Conservation (phyloP, 2,797 vertebrate species). For the Adelosebastes latens region DNA sequence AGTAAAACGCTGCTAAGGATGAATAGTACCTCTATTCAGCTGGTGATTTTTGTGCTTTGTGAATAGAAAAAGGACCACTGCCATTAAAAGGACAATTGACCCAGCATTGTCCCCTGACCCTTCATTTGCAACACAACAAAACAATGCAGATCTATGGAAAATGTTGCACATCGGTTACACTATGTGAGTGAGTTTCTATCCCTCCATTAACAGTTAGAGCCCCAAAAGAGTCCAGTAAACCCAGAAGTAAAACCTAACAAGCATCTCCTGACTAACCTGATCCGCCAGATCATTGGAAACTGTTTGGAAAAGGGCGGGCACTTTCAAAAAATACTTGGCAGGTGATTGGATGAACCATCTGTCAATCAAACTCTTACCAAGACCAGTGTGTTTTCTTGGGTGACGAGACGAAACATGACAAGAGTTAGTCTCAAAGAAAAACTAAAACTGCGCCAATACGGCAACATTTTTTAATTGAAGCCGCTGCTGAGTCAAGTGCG, state of each 20-base stretch:
- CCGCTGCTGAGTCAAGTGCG: accelerated
- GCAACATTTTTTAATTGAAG: neutral
- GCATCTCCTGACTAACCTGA: neutral
- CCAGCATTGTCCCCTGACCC: neutral
- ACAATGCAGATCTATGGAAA: neutral
- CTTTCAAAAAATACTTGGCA: too few relatives aligned
- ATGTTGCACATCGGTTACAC: neutral
- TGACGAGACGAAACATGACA: neutral
- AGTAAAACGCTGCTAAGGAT: neutral
- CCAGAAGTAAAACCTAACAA: neutral
- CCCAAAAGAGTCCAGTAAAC: neutral
- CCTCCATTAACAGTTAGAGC: neutral
- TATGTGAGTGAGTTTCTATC: neutral
- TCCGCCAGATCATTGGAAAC: too few relatives aligned
- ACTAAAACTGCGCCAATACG: neutral
- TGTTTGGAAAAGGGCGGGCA: too few relatives aligned
- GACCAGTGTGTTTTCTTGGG: too few relatives aligned
- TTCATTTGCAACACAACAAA: neutral
- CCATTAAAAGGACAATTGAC: neutral
- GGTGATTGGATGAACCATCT: too few relatives aligned
- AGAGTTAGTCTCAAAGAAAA: neutral
- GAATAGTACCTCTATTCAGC: neutral
- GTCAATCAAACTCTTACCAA: too few relatives aligned
- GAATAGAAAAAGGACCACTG: neutral
- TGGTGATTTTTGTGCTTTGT: neutral